phyloP scores from a whole-genome alignment of 2,888 invertebrate species.

The Oegoconia quadripuncta region DNA sequence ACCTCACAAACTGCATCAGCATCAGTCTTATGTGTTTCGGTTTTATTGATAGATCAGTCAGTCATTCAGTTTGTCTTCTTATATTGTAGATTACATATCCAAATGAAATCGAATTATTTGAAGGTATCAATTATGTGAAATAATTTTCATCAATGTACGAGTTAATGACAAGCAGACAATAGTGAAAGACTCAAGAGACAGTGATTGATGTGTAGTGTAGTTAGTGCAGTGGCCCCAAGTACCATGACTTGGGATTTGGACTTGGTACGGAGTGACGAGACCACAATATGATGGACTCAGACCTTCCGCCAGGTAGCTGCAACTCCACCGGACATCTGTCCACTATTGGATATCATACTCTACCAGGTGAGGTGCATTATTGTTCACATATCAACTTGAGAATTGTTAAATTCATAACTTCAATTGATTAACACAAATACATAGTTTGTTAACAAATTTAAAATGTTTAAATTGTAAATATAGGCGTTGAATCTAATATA shows the following conservation, averaged over 20 bases:
- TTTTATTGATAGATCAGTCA: too few species aligned
- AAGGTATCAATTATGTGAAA: too few species aligned
- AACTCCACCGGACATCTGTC: conserved; percentile 76
- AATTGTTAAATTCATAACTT: neutral
- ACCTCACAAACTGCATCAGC: too few species aligned
- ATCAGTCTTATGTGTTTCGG: too few species aligned
- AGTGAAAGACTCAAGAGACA: conserved; percentile 14
- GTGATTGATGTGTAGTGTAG: conserved; percentile 37
- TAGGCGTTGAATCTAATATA: too few species aligned
- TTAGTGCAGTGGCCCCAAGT: conserved; percentile 37
- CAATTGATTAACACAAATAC: neutral
- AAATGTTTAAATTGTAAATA: neutral
- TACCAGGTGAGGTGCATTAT: conserved; percentile 51
- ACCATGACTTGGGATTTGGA: conserved; percentile 27
- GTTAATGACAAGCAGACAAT: conserved; percentile 23
- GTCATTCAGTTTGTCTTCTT: too few species aligned
- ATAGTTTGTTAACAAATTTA: neutral
- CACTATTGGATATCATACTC: conserved; percentile 69
- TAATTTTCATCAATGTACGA: conserved; percentile 10
- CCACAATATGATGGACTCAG: conserved; percentile 69
- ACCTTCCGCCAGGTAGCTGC: conserved; percentile 72
- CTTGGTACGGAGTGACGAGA: conserved; percentile 32
- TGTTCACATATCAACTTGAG: neutral
- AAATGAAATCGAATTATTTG: too few species aligned
- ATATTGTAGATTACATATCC: too few species aligned